A percentile compares a stretch with the other conserved stretches of the same genome.
Conservation (phyloP, 2,113 vertebrate species). For the Cyanocitta stelleri region DNA sequence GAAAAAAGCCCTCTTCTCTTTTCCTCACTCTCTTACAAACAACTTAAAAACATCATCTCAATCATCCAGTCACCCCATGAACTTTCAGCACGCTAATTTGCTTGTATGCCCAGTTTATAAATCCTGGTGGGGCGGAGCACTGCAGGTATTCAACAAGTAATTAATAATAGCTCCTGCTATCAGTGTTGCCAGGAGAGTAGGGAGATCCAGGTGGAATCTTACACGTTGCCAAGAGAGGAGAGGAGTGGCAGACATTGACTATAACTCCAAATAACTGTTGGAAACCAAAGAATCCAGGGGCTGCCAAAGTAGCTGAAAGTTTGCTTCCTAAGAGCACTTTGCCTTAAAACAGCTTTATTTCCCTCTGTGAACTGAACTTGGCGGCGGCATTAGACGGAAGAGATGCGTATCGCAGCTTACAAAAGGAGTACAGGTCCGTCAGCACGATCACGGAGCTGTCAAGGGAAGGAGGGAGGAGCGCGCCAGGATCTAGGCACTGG, state of each 20-base stretch:
- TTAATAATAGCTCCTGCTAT: not conserved
- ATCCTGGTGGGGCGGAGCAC: not conserved
- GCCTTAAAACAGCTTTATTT: not conserved
- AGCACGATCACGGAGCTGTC: not conserved
- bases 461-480: not conserved
- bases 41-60: not conserved
- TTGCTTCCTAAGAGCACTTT: not conserved
- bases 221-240: not conserved
- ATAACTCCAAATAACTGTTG: not conserved
- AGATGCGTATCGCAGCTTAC: fast-evolving
- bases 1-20: not conserved
- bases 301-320: not conserved
- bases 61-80: not conserved
- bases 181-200: not conserved
- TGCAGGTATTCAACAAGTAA: not conserved
- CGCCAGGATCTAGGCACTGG: not conserved
- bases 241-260: not conserved
- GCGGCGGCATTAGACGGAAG: not conserved
- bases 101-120: not conserved
- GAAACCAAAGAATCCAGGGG: not conserved
- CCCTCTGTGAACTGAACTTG: not conserved
- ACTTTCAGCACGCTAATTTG: not conserved
- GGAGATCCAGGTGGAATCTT: too few species aligned
- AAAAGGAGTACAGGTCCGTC: not conserved
- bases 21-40: not conserved